These are phyloP conservation scores for Mastomys coucha DNA, from an alignment of 2,113 vertebrate species.

Conservation along the genomic window DNA sequence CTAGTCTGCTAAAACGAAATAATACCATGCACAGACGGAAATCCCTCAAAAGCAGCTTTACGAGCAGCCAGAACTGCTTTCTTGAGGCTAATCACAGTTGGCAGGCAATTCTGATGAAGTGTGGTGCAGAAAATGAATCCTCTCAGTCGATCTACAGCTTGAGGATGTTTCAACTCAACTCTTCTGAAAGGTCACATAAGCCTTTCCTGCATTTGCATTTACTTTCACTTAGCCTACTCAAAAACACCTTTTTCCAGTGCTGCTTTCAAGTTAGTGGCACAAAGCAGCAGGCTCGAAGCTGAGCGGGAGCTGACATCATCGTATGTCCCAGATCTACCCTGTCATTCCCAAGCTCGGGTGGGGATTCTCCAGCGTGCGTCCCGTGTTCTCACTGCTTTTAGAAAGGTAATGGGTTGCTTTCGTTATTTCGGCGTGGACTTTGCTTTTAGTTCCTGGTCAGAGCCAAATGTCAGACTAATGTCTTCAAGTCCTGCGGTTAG, in stretches of 20 bases:
- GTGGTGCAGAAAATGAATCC: conserved; percentile 25
- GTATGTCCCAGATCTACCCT: neutral
- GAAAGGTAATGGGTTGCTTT: conserved; percentile 12
- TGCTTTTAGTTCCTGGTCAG: neutral
- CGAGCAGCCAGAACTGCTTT: neutral
- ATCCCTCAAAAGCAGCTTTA: conserved; percentile 9
- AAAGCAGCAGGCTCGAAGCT: neutral
- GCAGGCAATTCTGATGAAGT: neutral
- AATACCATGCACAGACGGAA: neutral
- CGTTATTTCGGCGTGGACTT: neutral
- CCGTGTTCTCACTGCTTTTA: neutral
- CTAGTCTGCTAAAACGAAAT: neutral
- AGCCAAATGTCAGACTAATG: neutral
- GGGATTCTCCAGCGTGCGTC: neutral
- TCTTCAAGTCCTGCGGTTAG: neutral
- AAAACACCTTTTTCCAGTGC: too few relatives aligned
- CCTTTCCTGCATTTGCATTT: neutral
- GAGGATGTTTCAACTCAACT: neutral
- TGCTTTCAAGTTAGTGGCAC: neutral
- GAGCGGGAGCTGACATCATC: neutral
- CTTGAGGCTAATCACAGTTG: neutral
- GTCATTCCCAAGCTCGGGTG: neutral
- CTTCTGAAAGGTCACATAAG: neutral
- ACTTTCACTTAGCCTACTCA: too few relatives aligned
- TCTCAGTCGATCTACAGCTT: neutral